Percentiles rank a stretch among this genome's conserved stretches.
phyloP scores from a whole-genome alignment of 2,888 invertebrate species.

The Caradrina kadenii region DNA sequence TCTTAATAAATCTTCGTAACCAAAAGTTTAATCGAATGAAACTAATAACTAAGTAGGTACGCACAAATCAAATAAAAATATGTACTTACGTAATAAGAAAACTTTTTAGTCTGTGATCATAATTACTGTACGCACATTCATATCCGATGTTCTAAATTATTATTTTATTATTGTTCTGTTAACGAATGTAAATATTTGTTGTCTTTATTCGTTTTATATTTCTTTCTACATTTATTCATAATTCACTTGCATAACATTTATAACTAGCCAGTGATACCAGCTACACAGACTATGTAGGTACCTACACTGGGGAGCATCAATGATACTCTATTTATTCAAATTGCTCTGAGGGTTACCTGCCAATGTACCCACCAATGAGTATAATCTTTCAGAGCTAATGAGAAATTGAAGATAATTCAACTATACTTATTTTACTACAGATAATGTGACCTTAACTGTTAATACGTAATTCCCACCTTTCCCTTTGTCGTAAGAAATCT shows the following conservation, averaged over 20 bases:
- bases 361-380: neutral
- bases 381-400: conserved; percentile 1
- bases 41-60: neutral
- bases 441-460: neutral
- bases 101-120: conserved; percentile 13
- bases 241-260: conserved; percentile 26
- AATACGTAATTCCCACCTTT: neutral
- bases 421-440: neutral
- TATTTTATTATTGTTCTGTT: too few species aligned
- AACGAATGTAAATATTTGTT: too few species aligned
- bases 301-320: conserved; percentile 45
- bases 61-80: neutral
- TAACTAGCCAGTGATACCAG: conserved; percentile 33
- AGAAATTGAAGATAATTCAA: neutral
- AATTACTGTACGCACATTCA: neutral
- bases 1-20: too few species aligned
- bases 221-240: neutral
- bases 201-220: too few species aligned
- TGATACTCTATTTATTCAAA: conserved; percentile 47
- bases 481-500: neutral
- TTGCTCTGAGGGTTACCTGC: conserved; percentile 51
- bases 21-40: too few species aligned
- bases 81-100: neutral
- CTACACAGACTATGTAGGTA: neutral
- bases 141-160: too few species aligned